Evolutionary conservation across 2,888 invertebrate genomes (phyloP).

Genomic region (Cephus nigrinus): DNA sequence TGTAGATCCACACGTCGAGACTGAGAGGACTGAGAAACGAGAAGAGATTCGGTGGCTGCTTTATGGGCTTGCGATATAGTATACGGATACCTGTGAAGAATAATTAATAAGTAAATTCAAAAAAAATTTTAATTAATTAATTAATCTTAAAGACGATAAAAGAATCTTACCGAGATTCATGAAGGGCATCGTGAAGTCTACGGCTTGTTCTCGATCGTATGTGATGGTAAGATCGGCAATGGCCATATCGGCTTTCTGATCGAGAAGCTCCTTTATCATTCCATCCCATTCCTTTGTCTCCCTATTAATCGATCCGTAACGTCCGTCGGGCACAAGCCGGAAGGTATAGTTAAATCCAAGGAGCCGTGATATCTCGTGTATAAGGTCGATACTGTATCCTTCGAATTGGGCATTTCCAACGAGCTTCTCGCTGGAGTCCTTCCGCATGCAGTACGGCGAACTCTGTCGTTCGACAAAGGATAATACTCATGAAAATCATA

Average conservation of each 20-base stretch:
- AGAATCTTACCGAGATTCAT: slow-evolving; percentile 84
- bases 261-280: slow-evolving; percentile 88
- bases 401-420: slow-evolving; percentile 93
- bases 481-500: not conserved
- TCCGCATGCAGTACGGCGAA: slow-evolving; percentile 95
- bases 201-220: slow-evolving; percentile 88
- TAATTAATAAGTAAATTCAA: not conserved
- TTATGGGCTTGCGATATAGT: slow-evolving; percentile 73
- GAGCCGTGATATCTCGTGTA: slow-evolving; percentile 89
- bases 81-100: slow-evolving; percentile 67
- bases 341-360: slow-evolving; percentile 91
- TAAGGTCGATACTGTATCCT: slow-evolving; percentile 94
- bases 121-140: not conserved
- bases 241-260: slow-evolving; percentile 93
- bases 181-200: slow-evolving; percentile 89
- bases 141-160: not conserved
- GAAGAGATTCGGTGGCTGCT: slow-evolving; percentile 75
- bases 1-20: slow-evolving; percentile 74
- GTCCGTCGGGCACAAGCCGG: slow-evolving; percentile 85
- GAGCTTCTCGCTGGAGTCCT: slow-evolving; percentile 84
- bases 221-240: slow-evolving; percentile 98
- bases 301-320: slow-evolving; percentile 84
- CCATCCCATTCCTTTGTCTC: slow-evolving; percentile 92
- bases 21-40: slow-evolving; percentile 76
- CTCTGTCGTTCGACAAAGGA: slow-evolving; percentile 72